Evolutionary conservation across 2,797 vertebrate genomes (phyloP), one percentile per base, ranked within the genome.

Genomic region (Pipistrellus pygmaeus): DNA sequence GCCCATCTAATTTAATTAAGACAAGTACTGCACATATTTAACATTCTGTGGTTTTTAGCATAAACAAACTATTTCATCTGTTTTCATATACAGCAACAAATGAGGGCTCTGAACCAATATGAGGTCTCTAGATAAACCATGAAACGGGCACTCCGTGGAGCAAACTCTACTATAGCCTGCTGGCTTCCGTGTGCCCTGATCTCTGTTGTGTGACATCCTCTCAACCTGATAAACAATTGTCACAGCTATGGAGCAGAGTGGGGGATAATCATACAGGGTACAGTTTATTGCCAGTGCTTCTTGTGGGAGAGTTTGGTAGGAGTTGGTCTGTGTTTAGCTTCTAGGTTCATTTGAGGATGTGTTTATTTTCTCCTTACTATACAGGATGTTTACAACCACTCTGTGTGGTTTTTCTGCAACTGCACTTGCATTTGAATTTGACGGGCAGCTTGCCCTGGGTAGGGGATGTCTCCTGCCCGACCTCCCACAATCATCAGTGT

Each of bases 371-470:
- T 93, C 68, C 94, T 38, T 71, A 83, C 72, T 68, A 2, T 94
- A 89, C 77, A 96, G 96, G 82, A 95, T 96, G 91, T 96, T 97
- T 95, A 95, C 94, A 93, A 8, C 57, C 44, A 32, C 64, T 75
- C 90, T 95, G 90, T 95, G 94, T 93, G 93, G 91, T 95, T 83
- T 95, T 60, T 85, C 81, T 0, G 13, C 64, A 92, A 83, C 93
- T 88, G 80, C 75, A 83, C 75, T 96, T 85, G 91, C 53, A 93
- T 97, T 94, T 95, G 91, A 96, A 94, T 96, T 96, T 95, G 85
- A 85, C 94, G 82, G 96, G 95, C 93, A 95, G 41, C 78, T 60
- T 97, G 96, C 96, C 93, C 93, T 91, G 85, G 83, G 62, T 91
- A 35, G 60, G 51, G 93, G 48, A 6, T 87, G 8, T 64, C 62